Base-by-base conservation (phyloP, 2,888 invertebrate genomes). In the Kuschelorhynchus macadamiae region DNA sequence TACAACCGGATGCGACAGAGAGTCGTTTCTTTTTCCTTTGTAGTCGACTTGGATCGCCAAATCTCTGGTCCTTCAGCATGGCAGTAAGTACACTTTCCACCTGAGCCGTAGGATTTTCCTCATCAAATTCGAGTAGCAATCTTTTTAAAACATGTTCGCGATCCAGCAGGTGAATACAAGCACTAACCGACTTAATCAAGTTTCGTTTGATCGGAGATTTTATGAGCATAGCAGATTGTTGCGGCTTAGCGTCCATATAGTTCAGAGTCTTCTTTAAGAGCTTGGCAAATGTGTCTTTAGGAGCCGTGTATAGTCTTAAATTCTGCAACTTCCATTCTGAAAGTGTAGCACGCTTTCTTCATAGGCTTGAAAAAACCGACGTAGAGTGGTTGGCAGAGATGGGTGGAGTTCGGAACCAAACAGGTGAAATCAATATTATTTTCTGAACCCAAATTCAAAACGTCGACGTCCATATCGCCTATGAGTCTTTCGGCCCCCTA, bases 381-480 rank as follows among this genome's bases (percentile, higher is more conserved):
- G 18, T 46, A 30, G 9, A 46, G 44, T 33, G 25, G 55, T 30
- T 55, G 42, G 17, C 56, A 42, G 17, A 41, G 33, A 25, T 55
- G 55, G 14, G 56, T 56, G 44, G 56, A 47, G 25, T 59, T 59
- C 32, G 72, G 62, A 73, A 63, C 76, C 44, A 80, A 64, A 55
- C 73, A 79, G 18, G 77, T 68, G 69, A 80, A 81, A 20, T 46
- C 61, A 55, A 80, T 80, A 71, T 79, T 70, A 69, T 77, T 69
- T 65, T 78, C 73, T 20, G 75, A 59, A 70, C 81, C 81, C 53
- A 64, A 14, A 18, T 44, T 52, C 49, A 67, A 41, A 52, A 70
- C 63, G 9, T 65, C 36, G 36, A 36, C 36, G 11, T 36, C 5
- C 11, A 36, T 36, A 36, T 25, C 25, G 25, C 50, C 56, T 18